phyloP scores from a whole-genome alignment of 2,113 vertebrate genomes.

The Atrichornis clamosus region DNA sequence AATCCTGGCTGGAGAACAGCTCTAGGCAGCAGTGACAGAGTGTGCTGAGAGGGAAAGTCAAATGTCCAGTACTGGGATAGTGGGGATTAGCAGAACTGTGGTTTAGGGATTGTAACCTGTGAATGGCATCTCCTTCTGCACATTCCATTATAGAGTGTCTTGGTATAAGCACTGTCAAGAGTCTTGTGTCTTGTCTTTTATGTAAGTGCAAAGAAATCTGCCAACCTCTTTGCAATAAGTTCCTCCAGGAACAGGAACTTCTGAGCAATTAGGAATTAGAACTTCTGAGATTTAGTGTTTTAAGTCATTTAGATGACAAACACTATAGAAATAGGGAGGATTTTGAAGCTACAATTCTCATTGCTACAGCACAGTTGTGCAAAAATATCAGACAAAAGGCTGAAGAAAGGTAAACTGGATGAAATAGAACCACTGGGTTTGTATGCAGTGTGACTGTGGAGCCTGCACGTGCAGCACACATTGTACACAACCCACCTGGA shows the following conservation, averaged over 20 bases:
- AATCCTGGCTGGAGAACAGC: slow-evolving; percentile 42
- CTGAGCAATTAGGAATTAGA: neutral
- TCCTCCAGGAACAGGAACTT: neutral
- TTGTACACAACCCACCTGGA: no score
- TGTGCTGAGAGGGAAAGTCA: neutral
- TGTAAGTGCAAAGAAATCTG: neutral
- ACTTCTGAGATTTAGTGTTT: neutral
- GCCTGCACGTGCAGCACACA: neutral
- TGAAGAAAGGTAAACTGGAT: neutral
- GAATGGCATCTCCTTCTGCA: neutral
- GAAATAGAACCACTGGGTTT: neutral
- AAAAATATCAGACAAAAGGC: neutral
- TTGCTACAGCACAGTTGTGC: neutral
- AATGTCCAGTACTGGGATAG: neutral
- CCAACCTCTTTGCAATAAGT: neutral
- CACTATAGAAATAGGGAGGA: neutral
- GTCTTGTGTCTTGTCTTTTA: neutral
- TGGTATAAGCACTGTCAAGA: neutral
- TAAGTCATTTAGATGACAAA: neutral
- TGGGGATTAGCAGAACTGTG: neutral
- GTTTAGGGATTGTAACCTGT: neutral
- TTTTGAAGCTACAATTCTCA: neutral
- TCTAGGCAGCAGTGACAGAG: slow-evolving; percentile 20
- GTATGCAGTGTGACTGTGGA: neutral
- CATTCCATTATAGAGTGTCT: rapidly evolving